Base-by-base conservation (phyloP, 2,113 vertebrate genomes). In the Enhydra lutris region DNA sequence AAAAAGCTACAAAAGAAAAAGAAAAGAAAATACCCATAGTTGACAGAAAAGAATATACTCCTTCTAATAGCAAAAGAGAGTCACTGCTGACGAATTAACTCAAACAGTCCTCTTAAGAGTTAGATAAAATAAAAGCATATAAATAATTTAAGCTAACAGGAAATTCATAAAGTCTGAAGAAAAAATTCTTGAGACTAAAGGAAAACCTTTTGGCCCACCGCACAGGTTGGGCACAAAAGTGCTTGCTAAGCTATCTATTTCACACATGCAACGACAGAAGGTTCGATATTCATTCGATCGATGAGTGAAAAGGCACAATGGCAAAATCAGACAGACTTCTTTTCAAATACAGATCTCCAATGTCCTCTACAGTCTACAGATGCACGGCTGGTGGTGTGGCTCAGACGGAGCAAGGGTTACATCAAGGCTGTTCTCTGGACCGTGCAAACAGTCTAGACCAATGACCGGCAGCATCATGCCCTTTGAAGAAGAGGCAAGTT, bases 271-370 rank as follows among this genome's bases (percentile, higher is more conserved):
- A 99, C 99, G 99, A 99, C 99, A 99, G 99, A 99, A 99, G 99
- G 99, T 99, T 99, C 99, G 99, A 99, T 99, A 99, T 99, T 99
- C 99, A 99, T 99, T 99, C 99, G 99, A 99, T 99, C 99, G 99
- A 99, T 99, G 99, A 99, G 99, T 99, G 99, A 99, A 99, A 99
- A 99, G 99, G 99, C 99, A 99, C 99, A 99, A 99, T 99, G 99
- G 99, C 99, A 99, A 99, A 99, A 99, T 99, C 99, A 99, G 99
- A 99, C 99, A 99, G 99, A 99, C 99, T 99, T 99, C 99, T 99
- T 99, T 99, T 99, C 99, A 99, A 99, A 99, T 99, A 99, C 99
- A 99, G 99, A 99, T 99, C 99, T 99, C 99, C 99, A 98, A 99
- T 99, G 99, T 99, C 98, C 98, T 98, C 99, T 99, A 98, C 99